phyloP scores from a whole-genome alignment of 2,797 vertebrate genomes.

The Melanotaenia trifasciata region DNA sequence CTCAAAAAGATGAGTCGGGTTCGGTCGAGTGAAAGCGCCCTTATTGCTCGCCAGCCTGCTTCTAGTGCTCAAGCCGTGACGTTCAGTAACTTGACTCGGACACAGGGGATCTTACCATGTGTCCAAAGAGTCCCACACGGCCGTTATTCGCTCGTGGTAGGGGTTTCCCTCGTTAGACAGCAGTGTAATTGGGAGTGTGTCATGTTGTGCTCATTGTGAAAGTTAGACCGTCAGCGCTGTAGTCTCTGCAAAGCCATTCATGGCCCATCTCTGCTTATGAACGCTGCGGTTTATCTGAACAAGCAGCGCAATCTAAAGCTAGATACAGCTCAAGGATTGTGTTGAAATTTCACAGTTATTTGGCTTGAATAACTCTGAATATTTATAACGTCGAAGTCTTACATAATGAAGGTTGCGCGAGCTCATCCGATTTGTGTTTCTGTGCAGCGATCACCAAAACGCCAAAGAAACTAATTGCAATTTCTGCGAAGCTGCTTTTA shows the following conservation, averaged over 20 bases:
- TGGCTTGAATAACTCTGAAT: slow-evolving; percentile 40
- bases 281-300: slow-evolving; percentile 56
- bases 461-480: slow-evolving; percentile 36
- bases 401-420: slow-evolving; percentile 71
- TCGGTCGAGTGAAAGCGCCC: slow-evolving; percentile 83
- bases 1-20: slow-evolving; percentile 85
- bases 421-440: slow-evolving; percentile 41
- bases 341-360: slow-evolving; percentile 42
- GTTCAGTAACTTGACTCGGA: slow-evolving; percentile 87
- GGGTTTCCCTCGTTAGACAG: slow-evolving; percentile 23
- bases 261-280: slow-evolving; percentile 69
- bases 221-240: slow-evolving; percentile 76
- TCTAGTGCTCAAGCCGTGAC: slow-evolving; percentile 81
- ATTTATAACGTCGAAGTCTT: slow-evolving; percentile 57
- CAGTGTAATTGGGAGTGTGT: slow-evolving; percentile 23
- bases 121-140: slow-evolving; percentile 55
- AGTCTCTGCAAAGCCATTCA: slow-evolving; percentile 70
- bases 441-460: slow-evolving; percentile 24
- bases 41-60: slow-evolving; percentile 77
- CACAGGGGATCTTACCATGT: slow-evolving; percentile 73
- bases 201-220: slow-evolving; percentile 69
- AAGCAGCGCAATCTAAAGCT: slow-evolving; percentile 38
- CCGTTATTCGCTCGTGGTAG: slow-evolving; percentile 4
- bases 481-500: background rate
- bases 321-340: slow-evolving; percentile 36